These are phyloP conservation scores for Sparidentex hasta DNA, from an alignment of 2,797 vertebrate species.

Conservation along the genomic window DNA sequence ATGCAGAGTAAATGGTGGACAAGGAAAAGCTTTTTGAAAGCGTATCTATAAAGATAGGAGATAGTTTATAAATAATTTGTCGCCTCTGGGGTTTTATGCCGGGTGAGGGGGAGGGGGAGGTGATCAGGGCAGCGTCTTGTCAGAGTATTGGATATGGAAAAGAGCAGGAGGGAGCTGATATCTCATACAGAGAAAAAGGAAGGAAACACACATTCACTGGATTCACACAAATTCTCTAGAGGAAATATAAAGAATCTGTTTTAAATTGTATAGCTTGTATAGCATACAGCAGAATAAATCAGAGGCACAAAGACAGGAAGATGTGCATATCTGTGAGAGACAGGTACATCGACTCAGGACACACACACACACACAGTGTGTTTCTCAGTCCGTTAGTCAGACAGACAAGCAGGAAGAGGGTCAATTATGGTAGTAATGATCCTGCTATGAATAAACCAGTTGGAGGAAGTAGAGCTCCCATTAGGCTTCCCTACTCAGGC, in stretches of 20 bases:
- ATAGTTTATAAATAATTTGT: constrained; percentile 80
- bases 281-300: not conserved
- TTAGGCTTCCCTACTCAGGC: constrained; percentile 76
- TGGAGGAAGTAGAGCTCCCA: constrained; percentile 81
- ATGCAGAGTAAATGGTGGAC: constrained; percentile 65
- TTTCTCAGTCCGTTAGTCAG: constrained; percentile 39
- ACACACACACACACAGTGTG: not conserved
- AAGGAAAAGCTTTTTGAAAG: constrained; percentile 77
- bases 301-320: not conserved
- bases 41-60: constrained; percentile 65
- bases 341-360: constrained; percentile 1
- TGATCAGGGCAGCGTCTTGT: constrained; percentile 25
- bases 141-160: constrained; percentile 31
- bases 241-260: constrained; percentile 1
- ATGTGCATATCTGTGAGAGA: constrained; percentile 7
- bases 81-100: constrained; percentile 26
- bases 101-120: not conserved
- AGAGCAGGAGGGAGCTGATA: constrained; percentile 15
- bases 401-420: constrained; percentile 69
- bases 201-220: constrained; percentile 6
- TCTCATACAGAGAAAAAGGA: not conserved
- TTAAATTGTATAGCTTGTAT: not conserved
- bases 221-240: constrained; percentile 8
- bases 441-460: constrained; percentile 82
- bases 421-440: constrained; percentile 77